A percentile compares a stretch with the other conserved stretches of the same genome.
These are phyloP conservation scores for Corella eumyota DNA, from an alignment of 23 tunicate species.

Conservation along the genomic window DNA sequence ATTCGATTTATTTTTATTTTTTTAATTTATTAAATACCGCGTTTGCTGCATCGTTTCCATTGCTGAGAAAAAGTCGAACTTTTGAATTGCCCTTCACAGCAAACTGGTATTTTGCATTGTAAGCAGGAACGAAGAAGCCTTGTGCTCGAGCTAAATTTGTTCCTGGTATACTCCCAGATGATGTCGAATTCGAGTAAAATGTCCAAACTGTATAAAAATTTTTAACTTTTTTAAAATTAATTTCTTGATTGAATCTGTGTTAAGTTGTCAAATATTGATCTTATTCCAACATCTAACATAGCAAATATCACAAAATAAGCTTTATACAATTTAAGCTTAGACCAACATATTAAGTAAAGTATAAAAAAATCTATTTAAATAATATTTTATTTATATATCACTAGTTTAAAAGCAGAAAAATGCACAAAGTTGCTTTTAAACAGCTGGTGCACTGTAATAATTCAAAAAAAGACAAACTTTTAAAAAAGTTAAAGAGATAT, in stretches of 20 bases:
- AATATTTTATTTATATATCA: too few relatives aligned
- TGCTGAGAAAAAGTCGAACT: slow-evolving; percentile 16
- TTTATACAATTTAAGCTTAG: too few relatives aligned
- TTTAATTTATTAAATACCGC: slow-evolving; percentile 26
- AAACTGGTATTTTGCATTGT: slow-evolving; percentile 25
- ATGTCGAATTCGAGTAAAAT: background rate
- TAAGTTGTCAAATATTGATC: background rate
- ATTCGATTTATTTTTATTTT: too few relatives aligned
- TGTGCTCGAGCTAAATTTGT: slow-evolving; percentile 22
- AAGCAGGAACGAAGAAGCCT: slow-evolving; percentile 40
- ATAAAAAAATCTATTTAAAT: too few relatives aligned
- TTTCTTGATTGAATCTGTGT: background rate
- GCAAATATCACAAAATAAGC: too few relatives aligned
- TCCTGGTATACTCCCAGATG: background rate
- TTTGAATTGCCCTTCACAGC: slow-evolving; percentile 22
- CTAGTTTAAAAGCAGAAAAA: too few relatives aligned
- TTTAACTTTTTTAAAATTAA: background rate
- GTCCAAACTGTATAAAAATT: background rate
- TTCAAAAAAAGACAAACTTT: too few relatives aligned
- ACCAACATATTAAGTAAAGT: too few relatives aligned
- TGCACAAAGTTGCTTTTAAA: too few relatives aligned
- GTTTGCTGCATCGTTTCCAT: slow-evolving; percentile 25
- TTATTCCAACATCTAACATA: background rate
- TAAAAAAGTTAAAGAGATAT: too few relatives aligned
- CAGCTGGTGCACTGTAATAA: too few relatives aligned